phyloP scores from a whole-genome alignment of 2,797 vertebrate genomes.

The Vespertilio murinus region DNA sequence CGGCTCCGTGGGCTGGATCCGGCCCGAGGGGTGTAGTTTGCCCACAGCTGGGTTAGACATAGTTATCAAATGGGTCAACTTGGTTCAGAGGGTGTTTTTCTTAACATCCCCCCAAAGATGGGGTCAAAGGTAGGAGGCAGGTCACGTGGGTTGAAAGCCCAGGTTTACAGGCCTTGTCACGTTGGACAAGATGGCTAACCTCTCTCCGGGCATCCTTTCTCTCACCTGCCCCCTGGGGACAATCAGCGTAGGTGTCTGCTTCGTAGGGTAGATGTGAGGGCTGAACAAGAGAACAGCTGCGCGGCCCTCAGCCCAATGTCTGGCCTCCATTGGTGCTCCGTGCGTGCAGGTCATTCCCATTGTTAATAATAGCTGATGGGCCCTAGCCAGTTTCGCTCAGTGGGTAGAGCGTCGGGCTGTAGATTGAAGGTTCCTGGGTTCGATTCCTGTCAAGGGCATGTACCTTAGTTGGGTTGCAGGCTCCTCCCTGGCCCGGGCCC shows the following conservation, averaged over 20 bases:
- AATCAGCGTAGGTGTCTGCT: neutral
- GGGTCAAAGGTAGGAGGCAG: neutral
- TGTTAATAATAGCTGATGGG: neutral
- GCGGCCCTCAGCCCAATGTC: rapidly evolving
- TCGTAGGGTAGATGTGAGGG: neutral
- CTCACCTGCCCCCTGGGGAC: neutral
- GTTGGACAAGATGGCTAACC: neutral
- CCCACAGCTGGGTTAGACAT: too few species aligned
- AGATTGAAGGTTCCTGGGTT: too few species aligned
- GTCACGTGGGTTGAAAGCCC: neutral
- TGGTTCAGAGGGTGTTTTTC: neutral
- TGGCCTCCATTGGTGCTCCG: neutral
- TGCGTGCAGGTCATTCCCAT: neutral
- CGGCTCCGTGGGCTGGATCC: too few species aligned
- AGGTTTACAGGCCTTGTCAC: neutral
- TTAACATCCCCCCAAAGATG: neutral
- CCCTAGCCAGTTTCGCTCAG: too few species aligned
- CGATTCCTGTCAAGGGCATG: too few species aligned
- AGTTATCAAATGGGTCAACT: neutral
- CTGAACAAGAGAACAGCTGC: neutral
- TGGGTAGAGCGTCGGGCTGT: too few species aligned
- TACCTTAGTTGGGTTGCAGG: too few species aligned
- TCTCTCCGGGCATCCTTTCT: neutral
- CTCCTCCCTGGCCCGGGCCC: too few species aligned
- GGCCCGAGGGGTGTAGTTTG: too few species aligned